Evolutionary conservation across 2,797 vertebrate species (phyloP).

Genomic region (Scolopax bukidnonensis): DNA sequence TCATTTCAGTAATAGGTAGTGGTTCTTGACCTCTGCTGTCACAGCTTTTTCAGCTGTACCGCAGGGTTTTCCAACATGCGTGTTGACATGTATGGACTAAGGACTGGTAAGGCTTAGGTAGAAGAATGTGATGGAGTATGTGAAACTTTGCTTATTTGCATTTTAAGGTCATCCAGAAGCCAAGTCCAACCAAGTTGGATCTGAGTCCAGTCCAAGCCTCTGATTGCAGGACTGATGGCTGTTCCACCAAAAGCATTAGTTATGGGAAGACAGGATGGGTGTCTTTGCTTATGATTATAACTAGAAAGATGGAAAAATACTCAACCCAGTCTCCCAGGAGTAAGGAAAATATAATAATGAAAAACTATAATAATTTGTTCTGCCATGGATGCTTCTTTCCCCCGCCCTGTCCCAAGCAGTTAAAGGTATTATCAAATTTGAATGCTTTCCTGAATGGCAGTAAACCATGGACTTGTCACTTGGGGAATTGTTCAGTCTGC

Average conservation of each 20-base stretch:
- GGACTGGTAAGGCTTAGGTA: not conserved
- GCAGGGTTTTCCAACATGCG: rapidly evolving
- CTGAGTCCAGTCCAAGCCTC: not conserved
- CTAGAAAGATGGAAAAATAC: not conserved
- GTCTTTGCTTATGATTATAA: not conserved
- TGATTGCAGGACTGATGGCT: not conserved
- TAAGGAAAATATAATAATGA: not conserved
- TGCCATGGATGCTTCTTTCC: not conserved
- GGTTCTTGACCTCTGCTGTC: not conserved
- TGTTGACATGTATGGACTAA: not conserved
- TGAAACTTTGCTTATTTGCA: not conserved
- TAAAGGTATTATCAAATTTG: not conserved
- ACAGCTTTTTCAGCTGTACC: not conserved
- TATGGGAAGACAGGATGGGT: not conserved
- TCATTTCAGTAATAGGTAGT: not conserved
- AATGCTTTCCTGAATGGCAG: not conserved
- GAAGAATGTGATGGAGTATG: rapidly evolving
- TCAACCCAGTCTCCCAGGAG: not conserved
- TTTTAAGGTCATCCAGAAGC: not conserved
- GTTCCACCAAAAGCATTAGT: not conserved
- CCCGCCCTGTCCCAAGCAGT: not conserved
- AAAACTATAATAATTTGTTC: not conserved
- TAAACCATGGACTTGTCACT: not conserved
- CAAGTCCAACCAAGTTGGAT: not conserved
- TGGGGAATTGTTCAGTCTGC: not conserved